Evolutionary conservation across 2,888 invertebrate genomes (phyloP), one percentile per base, ranked within the genome.

Genomic region (Dasypogon diadema): DNA sequence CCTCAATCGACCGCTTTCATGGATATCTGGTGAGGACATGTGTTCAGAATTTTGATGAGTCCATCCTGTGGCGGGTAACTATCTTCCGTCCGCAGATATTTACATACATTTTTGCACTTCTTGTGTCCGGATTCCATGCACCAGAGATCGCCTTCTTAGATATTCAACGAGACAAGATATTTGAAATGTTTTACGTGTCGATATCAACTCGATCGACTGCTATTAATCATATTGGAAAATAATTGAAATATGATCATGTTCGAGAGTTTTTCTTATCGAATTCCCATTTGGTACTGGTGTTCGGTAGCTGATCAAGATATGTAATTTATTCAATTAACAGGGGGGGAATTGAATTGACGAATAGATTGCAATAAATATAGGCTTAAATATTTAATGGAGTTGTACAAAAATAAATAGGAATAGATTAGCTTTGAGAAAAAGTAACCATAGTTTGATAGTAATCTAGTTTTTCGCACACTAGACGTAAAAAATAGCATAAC

Each of bases 181-280:
- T 74, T 74, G 74, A 58, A 74, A 74, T 74, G 56, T 74, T 48
- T 60, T 74, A 74, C 58, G 74, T 74, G 74, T 74, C 74, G 60
- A 58, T 74, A 74, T 74, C 74, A 46, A 60, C n/a, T 58, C 58
- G 58, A 74, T 74, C 74, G 58, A 46, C 58, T 21, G 56, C 56
- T 42, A 74, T 74, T 74, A 74, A 74, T 74, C 74, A 58, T 74
- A 74, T 74, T 58, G 48, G 18, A 24, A 60, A 74, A 74, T 74
- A 74, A 74, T 74, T 74, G 74, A 74, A 74, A 74, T 74, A 58
- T 74, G 74, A 74, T 74, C 74, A 60, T 74, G 74, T 74, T 58
- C 30, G 21, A 18, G 24, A 56, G 58, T 74, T 74, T 74, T 74
- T 74, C 18, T 48, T 24, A n/a, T 5, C 8, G 30, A 34, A 18